Evolutionary conservation across 2,888 invertebrate genomes (phyloP), one percentile per base, ranked within the genome.

Genomic region (Neuroscelio doddi): DNA sequence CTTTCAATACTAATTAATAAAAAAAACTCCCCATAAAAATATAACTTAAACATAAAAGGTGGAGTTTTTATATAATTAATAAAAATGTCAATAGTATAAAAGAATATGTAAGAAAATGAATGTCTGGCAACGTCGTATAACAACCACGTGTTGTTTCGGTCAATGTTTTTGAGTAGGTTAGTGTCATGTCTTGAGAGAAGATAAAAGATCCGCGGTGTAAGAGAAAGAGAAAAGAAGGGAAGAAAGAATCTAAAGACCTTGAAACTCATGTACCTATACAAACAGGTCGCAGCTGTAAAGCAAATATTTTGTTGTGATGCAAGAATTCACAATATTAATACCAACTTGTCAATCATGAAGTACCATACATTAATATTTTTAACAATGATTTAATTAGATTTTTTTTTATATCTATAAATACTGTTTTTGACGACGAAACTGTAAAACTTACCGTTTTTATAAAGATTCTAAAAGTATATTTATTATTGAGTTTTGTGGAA

Each of bases 261-360:
- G 77, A 75, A 67, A 56, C 63, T 69, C 64, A 74, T 74, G 74
- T 76, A 82, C 81, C 81, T 81, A 81, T 80, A 80, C 81, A 80
- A 81, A 80, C 80, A 80, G 73, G 55, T 68, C 68, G 55, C 66
- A 63, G 66, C 62, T 70, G 68, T 70, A 80, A 78, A 79, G 79
- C 79, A 81, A 81, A 81, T 80, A 80, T 80, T 82, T 81, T 81
- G 79, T 80, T 80, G 76, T 80, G 79, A 80, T 80, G n/a, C 78
- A 76, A 81, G 80, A 81, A 81, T 80, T 73, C 74, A 78, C 76
- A 74, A 78, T 70, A 73, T 70, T 75, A 71, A 72, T 73, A n/a
- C n/a, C n/a, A n/a, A n/a, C n/a, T n/a, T n/a, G n/a, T n/a, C n/a
- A n/a, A n/a, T n/a, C n/a, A n/a, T n/a, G n/a, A n/a, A n/a, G n/a